Evolutionary conservation across 2,113 vertebrate species (phyloP).

Genomic region (Macrotis lagotis): DNA sequence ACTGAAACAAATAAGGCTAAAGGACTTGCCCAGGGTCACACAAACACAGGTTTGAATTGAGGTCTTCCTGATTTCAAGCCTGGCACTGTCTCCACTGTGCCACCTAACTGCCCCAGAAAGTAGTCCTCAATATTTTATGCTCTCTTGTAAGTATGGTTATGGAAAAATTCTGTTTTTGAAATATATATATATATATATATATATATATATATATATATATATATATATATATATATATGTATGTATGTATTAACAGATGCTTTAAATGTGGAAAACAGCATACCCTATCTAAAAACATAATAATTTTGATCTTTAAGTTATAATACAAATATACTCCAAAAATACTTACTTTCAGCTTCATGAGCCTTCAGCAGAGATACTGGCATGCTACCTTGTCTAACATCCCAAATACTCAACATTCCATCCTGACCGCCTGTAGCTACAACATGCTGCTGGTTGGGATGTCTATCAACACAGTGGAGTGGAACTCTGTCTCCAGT

Average conservation of each 20-base stretch:
- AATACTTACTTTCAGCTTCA: constrained; percentile 89
- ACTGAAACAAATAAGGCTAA: background rate
- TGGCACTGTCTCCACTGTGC: background rate
- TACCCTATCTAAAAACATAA: background rate
- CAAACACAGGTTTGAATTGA: background rate
- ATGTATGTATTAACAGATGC: background rate
- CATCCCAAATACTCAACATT: constrained; percentile 98
- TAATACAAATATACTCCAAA: background rate
- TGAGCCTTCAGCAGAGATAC: constrained; percentile 97
- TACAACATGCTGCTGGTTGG: constrained; percentile 97
- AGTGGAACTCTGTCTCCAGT: constrained; percentile 93
- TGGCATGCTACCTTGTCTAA: constrained; percentile 92
- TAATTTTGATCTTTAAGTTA: background rate
- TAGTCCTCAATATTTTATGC: background rate
- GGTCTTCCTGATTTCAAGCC: background rate
- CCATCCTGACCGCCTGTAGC: constrained; percentile 94
- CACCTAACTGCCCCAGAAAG: background rate
- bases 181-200: no score
- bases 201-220: no score
- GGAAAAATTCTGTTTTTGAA: background rate
- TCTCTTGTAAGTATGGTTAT: no score
- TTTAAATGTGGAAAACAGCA: background rate
- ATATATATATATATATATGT: no score
- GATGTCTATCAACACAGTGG: constrained; percentile 96
- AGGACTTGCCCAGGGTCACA: background rate